Conservation (phyloP, 2,888 invertebrate species). For the Resseliella maxima region DNA sequence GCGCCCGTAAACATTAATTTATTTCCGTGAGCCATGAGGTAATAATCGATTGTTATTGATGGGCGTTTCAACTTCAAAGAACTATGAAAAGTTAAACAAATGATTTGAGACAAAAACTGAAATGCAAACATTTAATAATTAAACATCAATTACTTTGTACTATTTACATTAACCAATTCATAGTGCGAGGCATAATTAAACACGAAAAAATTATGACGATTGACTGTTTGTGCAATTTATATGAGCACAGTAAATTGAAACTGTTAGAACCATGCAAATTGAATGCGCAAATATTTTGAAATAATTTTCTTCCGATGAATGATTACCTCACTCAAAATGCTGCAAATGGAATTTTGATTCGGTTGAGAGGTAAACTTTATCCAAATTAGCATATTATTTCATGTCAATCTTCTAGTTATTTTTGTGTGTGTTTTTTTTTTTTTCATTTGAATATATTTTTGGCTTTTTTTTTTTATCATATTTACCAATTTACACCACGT, state of each 20-base stretch:
- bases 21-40: conserved; percentile 13
- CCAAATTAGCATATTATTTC: neutral
- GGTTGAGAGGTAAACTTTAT: neutral
- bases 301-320: neutral
- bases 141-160: conserved; percentile 41
- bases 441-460: too few relatives aligned
- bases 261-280: neutral
- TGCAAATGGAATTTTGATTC: neutral
- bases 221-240: neutral
- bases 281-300: conserved; percentile 6
- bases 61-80: conserved; percentile 28
- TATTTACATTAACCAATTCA: neutral
- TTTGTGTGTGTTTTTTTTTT: neutral
- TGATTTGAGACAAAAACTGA: neutral
- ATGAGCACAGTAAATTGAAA: neutral
- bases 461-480: neutral
- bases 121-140: neutral
- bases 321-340: neutral
- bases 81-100: neutral
- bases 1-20: neutral
- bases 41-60: conserved; percentile 7
- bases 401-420: neutral
- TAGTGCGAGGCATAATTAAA: neutral
- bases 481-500: neutral
- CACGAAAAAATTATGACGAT: too few relatives aligned